Evolutionary conservation across 2,113 vertebrate genomes (phyloP).

Genomic region (Myotis yumanensis): DNA sequence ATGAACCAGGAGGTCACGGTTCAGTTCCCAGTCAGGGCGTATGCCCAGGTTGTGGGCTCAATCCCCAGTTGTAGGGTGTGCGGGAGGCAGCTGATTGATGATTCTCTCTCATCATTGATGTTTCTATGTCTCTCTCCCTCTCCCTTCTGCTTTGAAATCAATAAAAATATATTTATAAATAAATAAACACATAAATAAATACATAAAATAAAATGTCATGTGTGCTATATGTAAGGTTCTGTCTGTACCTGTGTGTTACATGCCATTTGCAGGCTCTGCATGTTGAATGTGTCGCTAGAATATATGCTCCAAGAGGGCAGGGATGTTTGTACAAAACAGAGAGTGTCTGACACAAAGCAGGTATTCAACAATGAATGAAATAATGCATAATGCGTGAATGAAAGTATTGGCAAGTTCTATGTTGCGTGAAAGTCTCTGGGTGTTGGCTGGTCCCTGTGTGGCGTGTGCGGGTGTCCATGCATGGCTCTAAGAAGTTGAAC

Average conservation of each 20-base stretch:
- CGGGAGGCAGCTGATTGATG: too few relatives aligned
- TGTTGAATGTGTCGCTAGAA: not conserved
- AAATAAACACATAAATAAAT: too few relatives aligned
- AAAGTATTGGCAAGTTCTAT: not conserved
- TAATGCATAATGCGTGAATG: rapidly evolving
- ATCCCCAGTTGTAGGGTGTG: too few relatives aligned
- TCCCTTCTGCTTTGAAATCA: too few relatives aligned
- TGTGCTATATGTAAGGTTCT: not conserved
- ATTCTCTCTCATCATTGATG: too few relatives aligned
- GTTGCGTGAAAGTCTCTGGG: too few relatives aligned
- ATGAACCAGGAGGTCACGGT: too few relatives aligned
- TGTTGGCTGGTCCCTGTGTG: not conserved
- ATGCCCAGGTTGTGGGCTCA: too few relatives aligned
- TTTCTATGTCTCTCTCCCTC: too few relatives aligned
- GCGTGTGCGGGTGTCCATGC: not conserved
- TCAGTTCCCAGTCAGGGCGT: too few relatives aligned
- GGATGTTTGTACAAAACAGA: not conserved
- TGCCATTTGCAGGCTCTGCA: not conserved
- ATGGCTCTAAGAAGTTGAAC: too few relatives aligned
- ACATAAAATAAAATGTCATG: not conserved
- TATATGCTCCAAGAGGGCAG: not conserved
- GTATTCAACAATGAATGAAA: not conserved
- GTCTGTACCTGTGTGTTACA: not conserved
- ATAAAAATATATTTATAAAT: too few relatives aligned
- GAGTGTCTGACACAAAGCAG: not conserved